A percentile compares a stretch with the other conserved stretches of the same genome.
phyloP scores from a whole-genome alignment of 35 echinoderm and acorn worm species.

The Apostichopus californicus region DNA sequence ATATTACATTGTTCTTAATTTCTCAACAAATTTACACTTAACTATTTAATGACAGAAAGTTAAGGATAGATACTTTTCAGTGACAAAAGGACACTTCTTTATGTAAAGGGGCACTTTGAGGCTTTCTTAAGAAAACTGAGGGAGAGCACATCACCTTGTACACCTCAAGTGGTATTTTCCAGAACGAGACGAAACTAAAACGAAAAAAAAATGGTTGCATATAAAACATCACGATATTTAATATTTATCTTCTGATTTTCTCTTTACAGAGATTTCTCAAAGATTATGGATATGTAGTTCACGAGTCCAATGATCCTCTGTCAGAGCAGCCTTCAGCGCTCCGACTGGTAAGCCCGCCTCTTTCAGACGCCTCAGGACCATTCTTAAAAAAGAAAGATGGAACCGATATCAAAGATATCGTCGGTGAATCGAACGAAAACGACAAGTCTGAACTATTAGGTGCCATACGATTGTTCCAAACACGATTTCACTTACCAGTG shows the following conservation, averaged over 20 bases:
- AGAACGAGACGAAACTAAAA: too few relatives aligned
- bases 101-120: too few relatives aligned
- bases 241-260: not conserved
- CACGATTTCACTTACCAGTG: constrained; percentile 68
- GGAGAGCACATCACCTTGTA: too few relatives aligned
- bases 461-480: constrained; percentile 74
- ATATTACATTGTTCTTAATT: too few relatives aligned
- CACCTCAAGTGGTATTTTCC: too few relatives aligned
- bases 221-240: too few relatives aligned
- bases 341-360: not conserved
- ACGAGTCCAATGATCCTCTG: not conserved
- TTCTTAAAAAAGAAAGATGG: not conserved
- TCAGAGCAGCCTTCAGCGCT: not conserved
- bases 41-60: too few relatives aligned
- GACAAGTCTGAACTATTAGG: constrained; percentile 35
- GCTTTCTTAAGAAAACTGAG: too few relatives aligned
- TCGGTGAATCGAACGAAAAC: not conserved
- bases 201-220: too few relatives aligned
- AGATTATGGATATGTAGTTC: constrained; percentile 85
- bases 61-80: too few relatives aligned
- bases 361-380: not conserved
- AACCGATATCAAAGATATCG: constrained; percentile 20
- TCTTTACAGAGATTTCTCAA: constrained; percentile 76
- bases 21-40: too few relatives aligned
- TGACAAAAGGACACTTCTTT: too few relatives aligned